Evolutionary conservation across 1,140 invertebrate species (phyloP), one percentile per base, ranked within the genome.

Genomic region (Orius insidiosus): DNA sequence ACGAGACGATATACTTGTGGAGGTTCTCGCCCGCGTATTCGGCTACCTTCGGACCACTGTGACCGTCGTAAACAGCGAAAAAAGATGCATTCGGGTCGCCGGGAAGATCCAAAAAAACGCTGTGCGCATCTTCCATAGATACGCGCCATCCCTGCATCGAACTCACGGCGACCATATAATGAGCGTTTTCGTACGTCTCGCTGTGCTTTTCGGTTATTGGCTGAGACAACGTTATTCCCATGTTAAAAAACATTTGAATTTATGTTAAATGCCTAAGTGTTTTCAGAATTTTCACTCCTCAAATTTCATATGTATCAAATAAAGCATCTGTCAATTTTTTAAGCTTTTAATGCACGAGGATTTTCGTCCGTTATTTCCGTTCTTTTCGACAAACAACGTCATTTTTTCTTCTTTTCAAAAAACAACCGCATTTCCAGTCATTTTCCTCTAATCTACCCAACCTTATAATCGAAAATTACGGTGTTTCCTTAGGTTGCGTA

Each of bases 121-220:
- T 92, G 59, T 98, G 94, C 5, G 87, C 87, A 68, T 98, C 95
- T 70, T 98, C 95, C 94, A 98, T 98, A 63, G 86, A 89, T 37
- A 95, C 82, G 50, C 94, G 65, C 94, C 94, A 98, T 65, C 95
- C 94, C 67, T 98, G 95, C 92, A 98, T 98, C 59, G 85, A 94
- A 6, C 87, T 94, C 1, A 87, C 87, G 4, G 86, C 92, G 3
- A 97, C 80, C 56, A 72, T 68, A 51, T 75, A 72, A 13, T 63
- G 60, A 5, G 57, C 56, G 58, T 85, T 82, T 60, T 78, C 71
- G 58, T 82, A 85, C 61, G 77, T 81, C 13, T 82, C 72, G n/a
- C 86, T 86, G 58, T 89, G 82, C 65, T 94, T 95, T 44, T 80
- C 76, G 15, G 89, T 93, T 37, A 94, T 81, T 43, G 92, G 90